Percentiles rank a stretch among this genome's conserved stretches.
Conservation (phyloP, 2,888 invertebrate genomes). For the Hoplodrina blanda region DNA sequence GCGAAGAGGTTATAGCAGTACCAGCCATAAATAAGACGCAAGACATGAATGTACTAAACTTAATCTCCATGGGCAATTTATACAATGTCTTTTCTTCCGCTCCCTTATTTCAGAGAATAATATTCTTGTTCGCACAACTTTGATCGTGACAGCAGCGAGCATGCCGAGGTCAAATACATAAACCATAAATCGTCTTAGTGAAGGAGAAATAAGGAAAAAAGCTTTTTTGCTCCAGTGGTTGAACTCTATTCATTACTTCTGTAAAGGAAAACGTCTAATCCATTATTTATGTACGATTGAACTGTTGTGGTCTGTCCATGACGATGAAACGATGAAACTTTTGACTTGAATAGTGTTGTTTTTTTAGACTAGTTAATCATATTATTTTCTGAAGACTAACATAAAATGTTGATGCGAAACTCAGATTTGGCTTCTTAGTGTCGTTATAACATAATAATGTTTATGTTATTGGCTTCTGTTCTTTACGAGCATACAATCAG, state of each 20-base stretch:
- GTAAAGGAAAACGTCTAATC: constrained; percentile 72
- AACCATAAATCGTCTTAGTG: constrained; percentile 82
- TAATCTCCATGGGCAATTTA: constrained; percentile 69
- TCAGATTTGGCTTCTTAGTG: constrained; percentile 9
- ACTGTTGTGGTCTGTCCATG: constrained; percentile 39
- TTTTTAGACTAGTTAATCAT: constrained; percentile 20
- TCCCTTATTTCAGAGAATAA: constrained; percentile 71
- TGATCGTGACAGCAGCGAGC: constrained; percentile 77
- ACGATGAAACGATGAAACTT: constrained; percentile 26
- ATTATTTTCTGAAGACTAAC: constrained; percentile 1
- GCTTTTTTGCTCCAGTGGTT: constrained; percentile 76
- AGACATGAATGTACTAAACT: constrained; percentile 62
- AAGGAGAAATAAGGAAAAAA: constrained; percentile 78
- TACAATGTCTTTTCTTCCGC: constrained; percentile 69
- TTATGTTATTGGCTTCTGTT: constrained; percentile 29
- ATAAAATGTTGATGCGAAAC: background rate
- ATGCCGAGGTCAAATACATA: constrained; percentile 84
- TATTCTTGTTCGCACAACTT: constrained; percentile 79
- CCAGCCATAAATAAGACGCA: constrained; percentile 47
- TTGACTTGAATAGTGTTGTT: constrained; percentile 12
- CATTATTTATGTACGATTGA: constrained; percentile 67
- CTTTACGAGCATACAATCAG: constrained; percentile 18
- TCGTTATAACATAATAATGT: constrained; percentile 10
- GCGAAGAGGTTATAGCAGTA: constrained; percentile 12
- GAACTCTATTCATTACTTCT: constrained; percentile 80